Base-by-base conservation (phyloP, 1,140 invertebrate species). In the Protaetia brevitarsis region DNA sequence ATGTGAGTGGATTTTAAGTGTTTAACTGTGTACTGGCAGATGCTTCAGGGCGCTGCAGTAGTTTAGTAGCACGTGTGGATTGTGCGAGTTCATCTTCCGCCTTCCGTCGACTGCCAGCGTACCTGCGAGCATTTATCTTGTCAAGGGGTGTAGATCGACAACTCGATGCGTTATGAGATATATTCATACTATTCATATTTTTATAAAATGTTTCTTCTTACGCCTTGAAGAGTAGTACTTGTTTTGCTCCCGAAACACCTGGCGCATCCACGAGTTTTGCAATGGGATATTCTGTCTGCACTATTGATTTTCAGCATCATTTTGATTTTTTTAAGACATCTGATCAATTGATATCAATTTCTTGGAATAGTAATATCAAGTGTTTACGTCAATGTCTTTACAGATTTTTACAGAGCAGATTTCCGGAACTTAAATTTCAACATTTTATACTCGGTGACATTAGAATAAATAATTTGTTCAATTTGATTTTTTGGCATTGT, bases 31-130 rank as follows among this genome's bases (percentile, higher is more conserved):
- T 31, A 59, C 5, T 31, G 57, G 57, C 57, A 59, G 57, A 59
- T 59, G 57, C 57, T 59, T 29, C 26, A 13, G 57, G 11, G 41
- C 26, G 41, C 41, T 23, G 41, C 57, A 19, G 26, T 59, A 59
- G 57, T 59, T 16, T 26, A 59, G 57, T 31, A 59, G 57, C 57
- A 59, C 57, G 57, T 59, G 57, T 59, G 57, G 57, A 59, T 59
- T 59, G 57, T 59, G 57, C 57, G 29, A 28, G 57, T 27, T 59
- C 57, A 59, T 59, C 57, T 59, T 59, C 57, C 57, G 57, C 57
- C 57, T 59, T 59, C 26, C 26, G 7, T 19, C 8, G 57, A 13
- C 41, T 51, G 16, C 19, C 41, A 51, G 10, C 41, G 41, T 51
- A 51, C 41, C 41, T 51, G 41, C 19, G 19, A 16, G 41, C 41